Base-by-base conservation (phyloP, 2,797 vertebrate species). In the Semotilus atromaculatus region DNA sequence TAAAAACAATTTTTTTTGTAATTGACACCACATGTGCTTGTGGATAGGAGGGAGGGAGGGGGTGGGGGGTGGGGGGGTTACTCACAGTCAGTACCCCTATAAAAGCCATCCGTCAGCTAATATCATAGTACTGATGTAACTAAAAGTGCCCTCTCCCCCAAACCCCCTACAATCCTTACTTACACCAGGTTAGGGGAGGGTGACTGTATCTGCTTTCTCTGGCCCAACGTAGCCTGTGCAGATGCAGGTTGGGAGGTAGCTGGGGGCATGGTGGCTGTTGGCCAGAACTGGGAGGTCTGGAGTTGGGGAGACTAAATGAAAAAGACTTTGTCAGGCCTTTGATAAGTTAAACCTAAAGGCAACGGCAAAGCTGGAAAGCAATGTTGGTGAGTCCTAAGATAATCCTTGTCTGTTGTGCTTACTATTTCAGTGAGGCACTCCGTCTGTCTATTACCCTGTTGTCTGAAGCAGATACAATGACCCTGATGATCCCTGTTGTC, bases 1-100 rank as follows among this genome's bases (percentile, higher is more conserved):
- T 89, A 89, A 89, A 91, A 91, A 89, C 86, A 88, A 71, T 80
- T 84, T 86, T 89, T 87, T 88, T 90, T 85, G 80, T 90, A 90
- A 90, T 91, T 91, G 87, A 91, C 78, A 90, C 88, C 89, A 89
- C 79, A 88, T 90, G 89, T 88, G 83, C 58, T 76, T 85, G 83
- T 81, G 73, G 84, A 48, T 87, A 31, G 13, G 77, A n/a, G n/a
- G n/a, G n/a, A n/a, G n/a, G n/a, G n/a, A n/a, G n/a, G n/a, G n/a
- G n/a, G n/a, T n/a, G n/a, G n/a, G n/a, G n/a, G n/a, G n/a, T n/a
- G n/a, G 53, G 79, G 36, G 45, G 75, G 78, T 84, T 86, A 84
- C 82, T 80, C 81, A 87, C 84, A 84, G 82, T 85, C 80, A 80
- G 83, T 86, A 83, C 84, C 78, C 74, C 85, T 82, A 75, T 71